phyloP scores from a whole-genome alignment of 1,140 invertebrate genomes.

The Pseudomyrmex cubaensis region DNA sequence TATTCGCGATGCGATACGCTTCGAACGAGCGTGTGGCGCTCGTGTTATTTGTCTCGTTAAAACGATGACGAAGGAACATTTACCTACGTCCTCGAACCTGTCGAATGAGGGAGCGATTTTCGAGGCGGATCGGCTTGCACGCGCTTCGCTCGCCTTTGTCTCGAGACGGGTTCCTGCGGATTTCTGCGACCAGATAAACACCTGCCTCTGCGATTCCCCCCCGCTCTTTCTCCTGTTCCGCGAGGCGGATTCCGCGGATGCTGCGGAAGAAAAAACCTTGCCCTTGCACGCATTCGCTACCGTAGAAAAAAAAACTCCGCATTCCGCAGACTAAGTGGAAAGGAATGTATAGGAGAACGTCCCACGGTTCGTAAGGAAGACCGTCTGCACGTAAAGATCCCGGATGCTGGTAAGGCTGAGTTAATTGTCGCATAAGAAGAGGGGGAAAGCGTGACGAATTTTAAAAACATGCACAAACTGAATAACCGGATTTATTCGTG shows the following conservation, averaged over 20 bases:
- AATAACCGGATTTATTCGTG: constrained; percentile 8
- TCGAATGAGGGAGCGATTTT: constrained; percentile 65
- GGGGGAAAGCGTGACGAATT: constrained; percentile 36
- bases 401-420: constrained; percentile 65
- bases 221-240: constrained; percentile 37
- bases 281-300: constrained; percentile 79
- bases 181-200: constrained; percentile 33
- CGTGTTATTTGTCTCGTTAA: constrained; percentile 62
- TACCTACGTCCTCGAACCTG: constrained; percentile 73
- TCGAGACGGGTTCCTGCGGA: constrained; percentile 43
- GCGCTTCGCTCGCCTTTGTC: constrained; percentile 71
- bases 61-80: constrained; percentile 61
- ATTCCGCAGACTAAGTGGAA: constrained; percentile 64
- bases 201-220: neutral
- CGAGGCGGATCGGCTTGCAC: constrained; percentile 40
- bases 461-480: constrained; percentile 1
- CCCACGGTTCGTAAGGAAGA: constrained; percentile 39
- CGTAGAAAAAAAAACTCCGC: constrained; percentile 75
- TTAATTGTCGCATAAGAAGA: constrained; percentile 70
- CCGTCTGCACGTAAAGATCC: constrained; percentile 74
- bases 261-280: constrained; percentile 79
- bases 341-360: constrained; percentile 73
- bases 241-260: constrained; percentile 44
- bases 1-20: constrained; percentile 17
- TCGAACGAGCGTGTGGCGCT: neutral